A percentile compares a stretch with the other conserved stretches of the same genome.
Evolutionary conservation across 2,888 invertebrate genomes (phyloP).

Genomic region (Furcula furcula): DNA sequence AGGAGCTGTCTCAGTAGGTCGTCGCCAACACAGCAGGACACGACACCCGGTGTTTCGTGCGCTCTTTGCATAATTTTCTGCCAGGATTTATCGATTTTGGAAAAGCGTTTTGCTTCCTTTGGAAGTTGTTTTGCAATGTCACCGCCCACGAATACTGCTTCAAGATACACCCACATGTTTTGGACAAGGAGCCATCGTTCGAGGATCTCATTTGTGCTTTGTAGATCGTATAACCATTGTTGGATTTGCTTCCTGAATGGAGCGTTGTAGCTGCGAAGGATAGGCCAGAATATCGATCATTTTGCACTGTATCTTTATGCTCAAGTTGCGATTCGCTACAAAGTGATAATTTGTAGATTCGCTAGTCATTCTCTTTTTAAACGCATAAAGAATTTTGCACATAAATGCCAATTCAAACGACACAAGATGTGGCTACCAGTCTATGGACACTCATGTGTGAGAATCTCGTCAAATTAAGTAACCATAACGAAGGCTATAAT

Average conservation of each 20-base stretch:
- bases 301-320: no score
- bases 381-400: no score
- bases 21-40: constrained; percentile 97
- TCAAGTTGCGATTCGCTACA: no score
- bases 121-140: constrained; percentile 99
- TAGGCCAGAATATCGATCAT: no score
- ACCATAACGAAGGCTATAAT: no score
- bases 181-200: constrained; percentile 98
- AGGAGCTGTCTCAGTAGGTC: constrained; percentile 94
- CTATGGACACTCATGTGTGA: no score
- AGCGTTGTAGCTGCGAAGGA: constrained; percentile 90
- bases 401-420: no score
- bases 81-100: constrained; percentile 99
- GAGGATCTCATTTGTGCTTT: constrained; percentile 97
- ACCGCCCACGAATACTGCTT: constrained; percentile 98
- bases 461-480: no score
- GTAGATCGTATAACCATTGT: constrained; percentile 96
- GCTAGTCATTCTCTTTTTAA: no score
- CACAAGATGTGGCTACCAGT: no score
- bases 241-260: constrained; percentile 98
- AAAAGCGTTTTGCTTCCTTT: constrained; percentile 96
- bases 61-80: constrained; percentile 98
- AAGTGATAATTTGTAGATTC: no score
- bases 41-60: constrained; percentile 97
- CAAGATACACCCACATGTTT: constrained; percentile 99